Conservation (phyloP, 2,888 invertebrate genomes). For the Calameuta filiformis region DNA sequence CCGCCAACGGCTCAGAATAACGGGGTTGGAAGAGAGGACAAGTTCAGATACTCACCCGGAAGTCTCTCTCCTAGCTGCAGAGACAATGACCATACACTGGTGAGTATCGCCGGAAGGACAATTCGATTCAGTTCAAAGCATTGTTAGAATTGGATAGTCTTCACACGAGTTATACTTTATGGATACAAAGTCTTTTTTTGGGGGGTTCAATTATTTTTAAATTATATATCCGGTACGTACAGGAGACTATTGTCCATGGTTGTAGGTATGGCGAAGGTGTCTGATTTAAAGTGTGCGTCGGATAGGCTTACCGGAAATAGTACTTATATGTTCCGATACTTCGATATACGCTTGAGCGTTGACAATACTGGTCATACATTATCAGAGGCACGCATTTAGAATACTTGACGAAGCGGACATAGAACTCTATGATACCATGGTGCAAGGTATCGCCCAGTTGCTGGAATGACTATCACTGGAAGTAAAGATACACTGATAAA, state of each 20-base stretch:
- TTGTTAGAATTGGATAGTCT: no score
- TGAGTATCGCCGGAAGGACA: slow-evolving; percentile 16
- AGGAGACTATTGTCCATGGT: background rate
- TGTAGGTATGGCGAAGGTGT: background rate
- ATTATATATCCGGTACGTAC: background rate
- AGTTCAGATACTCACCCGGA: slow-evolving; percentile 56
- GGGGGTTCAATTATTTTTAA: background rate
- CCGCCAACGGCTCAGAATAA: slow-evolving; percentile 34
- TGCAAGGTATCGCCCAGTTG: background rate
- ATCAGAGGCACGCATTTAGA: slow-evolving; percentile 10
- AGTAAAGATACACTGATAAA: no score
- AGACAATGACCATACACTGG: slow-evolving; percentile 49
- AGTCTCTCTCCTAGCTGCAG: slow-evolving; percentile 53
- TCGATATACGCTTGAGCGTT: slow-evolving; percentile 9
- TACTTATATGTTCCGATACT: slow-evolving; percentile 14
- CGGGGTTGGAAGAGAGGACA: slow-evolving; percentile 48
- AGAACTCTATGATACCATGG: background rate
- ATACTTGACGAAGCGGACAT: slow-evolving; percentile 14
- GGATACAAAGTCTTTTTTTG: no score
- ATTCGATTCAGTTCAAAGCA: no score
- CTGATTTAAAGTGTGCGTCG: slow-evolving; percentile 7
- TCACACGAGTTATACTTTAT: no score
- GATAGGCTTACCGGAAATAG: slow-evolving; percentile 17
- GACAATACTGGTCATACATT: slow-evolving; percentile 9
- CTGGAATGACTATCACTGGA: no score